These are phyloP conservation scores for Bradypodion ventrale DNA, from an alignment of 2,797 vertebrate genomes.

Conservation along the genomic window DNA sequence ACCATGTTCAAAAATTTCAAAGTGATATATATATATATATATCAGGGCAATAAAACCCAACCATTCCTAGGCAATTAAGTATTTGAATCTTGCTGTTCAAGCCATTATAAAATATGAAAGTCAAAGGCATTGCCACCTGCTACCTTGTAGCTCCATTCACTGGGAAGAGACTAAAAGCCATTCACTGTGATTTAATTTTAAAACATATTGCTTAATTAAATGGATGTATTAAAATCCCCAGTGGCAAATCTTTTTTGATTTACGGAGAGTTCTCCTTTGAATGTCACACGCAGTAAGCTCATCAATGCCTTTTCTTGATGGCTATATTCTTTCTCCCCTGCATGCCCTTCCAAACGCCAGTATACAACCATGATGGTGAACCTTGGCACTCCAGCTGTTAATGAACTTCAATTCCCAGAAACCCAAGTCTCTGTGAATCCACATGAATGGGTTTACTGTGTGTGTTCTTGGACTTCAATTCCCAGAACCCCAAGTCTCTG, in stretches of 20 bases:
- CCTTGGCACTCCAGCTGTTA: too few relatives aligned
- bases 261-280: conserved; percentile 40
- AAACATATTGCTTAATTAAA: conserved; percentile 70
- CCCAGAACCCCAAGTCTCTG: too few relatives aligned
- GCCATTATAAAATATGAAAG: background rate
- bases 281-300: conserved; percentile 59
- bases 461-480: too few relatives aligned
- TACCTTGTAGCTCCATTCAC: conserved; percentile 15
- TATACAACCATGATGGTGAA: too few relatives aligned
- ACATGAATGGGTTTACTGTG: too few relatives aligned
- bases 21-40: background rate
- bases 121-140: conserved; percentile 27
- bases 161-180: conserved; percentile 52
- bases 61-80: background rate
- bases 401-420: too few relatives aligned
- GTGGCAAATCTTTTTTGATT: conserved; percentile 41
- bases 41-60: background rate
- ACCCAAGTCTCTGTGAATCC: too few relatives aligned
- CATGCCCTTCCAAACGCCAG: background rate
- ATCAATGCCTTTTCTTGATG: conserved; percentile 59
- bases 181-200: conserved; percentile 64
- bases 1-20: too few relatives aligned
- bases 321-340: conserved; percentile 12
- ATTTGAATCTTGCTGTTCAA: background rate
- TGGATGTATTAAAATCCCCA: conserved; percentile 63